Percentiles rank a stretch among this genome's conserved stretches.
These are phyloP conservation scores for Alcis repandata DNA, from an alignment of 2,888 invertebrate genomes.

Conservation along the genomic window DNA sequence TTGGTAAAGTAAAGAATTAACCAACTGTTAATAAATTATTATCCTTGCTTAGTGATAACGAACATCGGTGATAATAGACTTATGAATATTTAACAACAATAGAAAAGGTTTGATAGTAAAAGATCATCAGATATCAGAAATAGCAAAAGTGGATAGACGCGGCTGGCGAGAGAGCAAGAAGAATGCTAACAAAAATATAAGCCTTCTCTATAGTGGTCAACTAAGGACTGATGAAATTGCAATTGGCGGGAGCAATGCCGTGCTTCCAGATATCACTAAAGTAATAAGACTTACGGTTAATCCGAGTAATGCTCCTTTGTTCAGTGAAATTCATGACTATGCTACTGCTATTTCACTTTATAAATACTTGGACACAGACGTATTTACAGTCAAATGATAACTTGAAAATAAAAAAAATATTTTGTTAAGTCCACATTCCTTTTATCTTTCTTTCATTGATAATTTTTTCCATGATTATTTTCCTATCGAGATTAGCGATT, in stretches of 20 bases:
- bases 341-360: not conserved
- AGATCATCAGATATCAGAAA: not conserved
- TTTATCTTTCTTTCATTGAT: slow-evolving; percentile 19
- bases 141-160: not conserved
- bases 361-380: not conserved
- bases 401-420: slow-evolving; percentile 7
- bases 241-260: not conserved
- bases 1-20: not conserved
- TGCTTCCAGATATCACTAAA: no score
- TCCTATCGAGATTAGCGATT: slow-evolving; percentile 19
- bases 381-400: slow-evolving; percentile 12
- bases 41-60: no score
- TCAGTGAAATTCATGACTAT: slow-evolving; percentile 4
- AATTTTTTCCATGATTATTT: slow-evolving; percentile 16
- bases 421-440: slow-evolving; percentile 7
- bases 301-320: not conserved
- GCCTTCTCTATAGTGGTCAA: not conserved
- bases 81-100: not conserved
- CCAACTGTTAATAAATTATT: not conserved
- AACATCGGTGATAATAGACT: no score
- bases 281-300: not conserved
- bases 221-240: not conserved
- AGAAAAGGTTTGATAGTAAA: not conserved
- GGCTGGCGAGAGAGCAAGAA: not conserved
- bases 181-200: not conserved